phyloP scores from a whole-genome alignment of 2,888 invertebrate genomes.

The Gibbula magus region DNA sequence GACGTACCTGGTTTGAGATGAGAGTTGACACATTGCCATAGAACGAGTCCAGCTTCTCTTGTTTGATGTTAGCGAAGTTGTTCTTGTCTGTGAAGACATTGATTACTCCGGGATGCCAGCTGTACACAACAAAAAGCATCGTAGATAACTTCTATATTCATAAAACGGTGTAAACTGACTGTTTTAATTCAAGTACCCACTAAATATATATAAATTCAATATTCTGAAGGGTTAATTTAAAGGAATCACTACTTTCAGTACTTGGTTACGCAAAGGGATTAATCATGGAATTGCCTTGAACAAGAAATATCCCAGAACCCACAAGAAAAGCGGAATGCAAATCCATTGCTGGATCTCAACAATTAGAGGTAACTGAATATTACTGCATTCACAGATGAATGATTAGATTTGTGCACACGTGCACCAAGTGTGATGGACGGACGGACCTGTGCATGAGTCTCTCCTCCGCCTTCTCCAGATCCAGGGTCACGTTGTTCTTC shows the following conservation, averaged over 20 bases:
- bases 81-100: conserved; percentile 74
- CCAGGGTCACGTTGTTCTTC: conserved; percentile 72
- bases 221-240: too few species aligned
- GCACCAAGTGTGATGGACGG: neutral
- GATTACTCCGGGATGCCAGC: conserved; percentile 74
- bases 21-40: conserved; percentile 74
- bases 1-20: conserved; percentile 74
- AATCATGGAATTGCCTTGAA: too few species aligned
- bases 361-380: neutral
- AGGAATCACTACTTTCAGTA: too few species aligned
- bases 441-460: conserved; percentile 70
- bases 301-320: too few species aligned
- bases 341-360: too few species aligned
- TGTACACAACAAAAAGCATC: conserved; percentile 35
- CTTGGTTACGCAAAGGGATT: too few species aligned
- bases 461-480: conserved; percentile 74
- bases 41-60: conserved; percentile 71
- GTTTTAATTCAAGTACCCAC: too few species aligned
- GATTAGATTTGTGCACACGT: neutral
- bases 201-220: too few species aligned
- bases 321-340: too few species aligned
- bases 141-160: too few species aligned
- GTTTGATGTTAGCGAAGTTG: conserved; percentile 62
- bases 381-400: neutral
- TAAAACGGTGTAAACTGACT: too few species aligned